Conservation (phyloP, 2,888 invertebrate species). For the Fabriciana adippe region DNA sequence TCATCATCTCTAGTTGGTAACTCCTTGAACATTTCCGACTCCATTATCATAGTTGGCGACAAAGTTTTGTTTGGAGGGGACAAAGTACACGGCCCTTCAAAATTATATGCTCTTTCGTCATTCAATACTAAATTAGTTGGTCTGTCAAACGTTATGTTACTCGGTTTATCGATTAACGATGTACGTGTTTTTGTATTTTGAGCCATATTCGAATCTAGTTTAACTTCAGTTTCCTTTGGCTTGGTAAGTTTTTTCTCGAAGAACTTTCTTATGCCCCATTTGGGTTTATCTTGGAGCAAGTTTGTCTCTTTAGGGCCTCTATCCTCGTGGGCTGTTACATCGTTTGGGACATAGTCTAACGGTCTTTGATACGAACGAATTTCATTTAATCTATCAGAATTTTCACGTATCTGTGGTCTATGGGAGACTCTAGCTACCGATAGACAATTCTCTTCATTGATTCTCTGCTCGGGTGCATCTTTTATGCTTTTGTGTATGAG, state of each 20-base stretch:
- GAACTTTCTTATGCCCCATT: slow-evolving; percentile 70
- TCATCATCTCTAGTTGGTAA: slow-evolving; percentile 60
- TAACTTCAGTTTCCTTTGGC: slow-evolving; percentile 80
- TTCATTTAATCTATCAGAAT: slow-evolving; percentile 60
- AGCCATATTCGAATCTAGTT: slow-evolving; percentile 57
- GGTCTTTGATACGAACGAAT: slow-evolving; percentile 70
- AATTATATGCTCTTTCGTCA: slow-evolving; percentile 58
- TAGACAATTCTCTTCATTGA: slow-evolving; percentile 60
- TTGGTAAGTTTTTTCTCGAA: slow-evolving; percentile 66
- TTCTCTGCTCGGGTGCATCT: slow-evolving; percentile 61
- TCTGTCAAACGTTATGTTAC: slow-evolving; percentile 55
- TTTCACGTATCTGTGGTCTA: slow-evolving; percentile 49
- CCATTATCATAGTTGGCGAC: slow-evolving; percentile 73
- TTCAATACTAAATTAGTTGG: slow-evolving; percentile 63
- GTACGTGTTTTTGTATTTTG: slow-evolving; percentile 56
- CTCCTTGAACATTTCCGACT: slow-evolving; percentile 67
- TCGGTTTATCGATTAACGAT: slow-evolving; percentile 64
- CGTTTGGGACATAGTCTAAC: slow-evolving; percentile 87
- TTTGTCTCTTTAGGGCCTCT: slow-evolving; percentile 73
- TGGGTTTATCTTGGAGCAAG: slow-evolving; percentile 66
- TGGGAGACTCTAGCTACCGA: slow-evolving; percentile 63
- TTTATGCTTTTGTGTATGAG: slow-evolving; percentile 85
- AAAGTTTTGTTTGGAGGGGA: slow-evolving; percentile 76
- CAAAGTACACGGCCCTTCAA: slow-evolving; percentile 68
- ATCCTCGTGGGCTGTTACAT: slow-evolving; percentile 79